Evolutionary conservation across 2,888 invertebrate species (phyloP).

Genomic region (Brenthis hecate): DNA sequence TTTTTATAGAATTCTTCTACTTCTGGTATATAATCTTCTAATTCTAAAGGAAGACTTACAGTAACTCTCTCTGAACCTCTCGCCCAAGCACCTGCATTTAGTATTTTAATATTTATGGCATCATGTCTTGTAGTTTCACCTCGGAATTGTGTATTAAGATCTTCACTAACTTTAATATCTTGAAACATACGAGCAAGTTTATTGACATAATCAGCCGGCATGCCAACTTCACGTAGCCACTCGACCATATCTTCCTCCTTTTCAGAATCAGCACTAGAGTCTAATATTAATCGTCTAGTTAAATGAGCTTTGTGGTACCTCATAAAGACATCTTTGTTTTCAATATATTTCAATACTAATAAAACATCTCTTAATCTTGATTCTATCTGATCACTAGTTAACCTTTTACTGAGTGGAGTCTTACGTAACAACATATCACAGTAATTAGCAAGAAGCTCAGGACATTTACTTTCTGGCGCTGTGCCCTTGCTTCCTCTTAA

Average conservation of each 20-base stretch:
- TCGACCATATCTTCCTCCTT: slow-evolving; percentile 99
- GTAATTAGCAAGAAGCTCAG: slow-evolving; percentile 98
- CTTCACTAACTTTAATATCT: slow-evolving; percentile 98
- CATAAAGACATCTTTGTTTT: slow-evolving; percentile 99
- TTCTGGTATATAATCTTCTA: slow-evolving; percentile 99
- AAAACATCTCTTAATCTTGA: slow-evolving; percentile 95
- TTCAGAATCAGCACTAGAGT: slow-evolving; percentile 99
- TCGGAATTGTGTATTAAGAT: slow-evolving; percentile 96
- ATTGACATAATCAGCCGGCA: slow-evolving; percentile 99
- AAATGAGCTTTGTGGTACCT: slow-evolving; percentile 99
- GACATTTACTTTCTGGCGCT: slow-evolving; percentile 98
- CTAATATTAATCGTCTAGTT: slow-evolving; percentile 95
- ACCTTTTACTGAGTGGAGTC: slow-evolving; percentile 96
- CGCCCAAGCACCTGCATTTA: slow-evolving; percentile 99
- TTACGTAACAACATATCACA: slow-evolving; percentile 99
- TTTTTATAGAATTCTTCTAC: slow-evolving; percentile 99
- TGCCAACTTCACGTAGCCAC: slow-evolving; percentile 98
- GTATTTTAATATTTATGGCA: slow-evolving; percentile 98
- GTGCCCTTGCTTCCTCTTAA: slow-evolving; percentile 85
- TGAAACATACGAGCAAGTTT: slow-evolving; percentile 99
- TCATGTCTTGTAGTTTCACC: slow-evolving; percentile 90
- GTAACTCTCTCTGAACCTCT: slow-evolving; percentile 96
- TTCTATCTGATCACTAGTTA: slow-evolving; percentile 98
- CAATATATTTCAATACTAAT: slow-evolving; percentile 98
- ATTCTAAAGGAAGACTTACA: slow-evolving; percentile 97